Evolutionary conservation across 2,888 invertebrate genomes (phyloP).

Genomic region (Marronus borbonicus): DNA sequence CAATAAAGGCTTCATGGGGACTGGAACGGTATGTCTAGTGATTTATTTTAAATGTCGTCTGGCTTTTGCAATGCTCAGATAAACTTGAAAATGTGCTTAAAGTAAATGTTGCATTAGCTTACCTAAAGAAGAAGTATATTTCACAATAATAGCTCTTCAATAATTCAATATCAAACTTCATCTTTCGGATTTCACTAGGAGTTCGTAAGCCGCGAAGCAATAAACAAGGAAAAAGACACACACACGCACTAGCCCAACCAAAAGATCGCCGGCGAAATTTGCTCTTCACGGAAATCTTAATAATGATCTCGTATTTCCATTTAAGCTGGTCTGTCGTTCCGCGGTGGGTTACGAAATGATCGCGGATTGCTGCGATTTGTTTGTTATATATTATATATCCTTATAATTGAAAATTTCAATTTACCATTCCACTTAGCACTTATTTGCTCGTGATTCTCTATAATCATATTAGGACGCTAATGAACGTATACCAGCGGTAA

Average conservation of each 20-base stretch:
- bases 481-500: slow-evolving; percentile 19
- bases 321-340: slow-evolving; percentile 27
- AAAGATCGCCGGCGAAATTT: neutral
- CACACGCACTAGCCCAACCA: slow-evolving; percentile 26
- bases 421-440: slow-evolving; percentile 35
- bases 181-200: slow-evolving; percentile 11
- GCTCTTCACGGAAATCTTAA: neutral
- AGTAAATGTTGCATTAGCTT: slow-evolving; percentile 6
- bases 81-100: too few relatives aligned
- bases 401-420: slow-evolving; percentile 43
- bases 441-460: slow-evolving; percentile 46
- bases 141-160: slow-evolving; percentile 42
- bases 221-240: slow-evolving; percentile 1
- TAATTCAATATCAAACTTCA: slow-evolving; percentile 35
- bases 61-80: too few relatives aligned
- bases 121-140: slow-evolving; percentile 40
- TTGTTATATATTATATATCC: slow-evolving; percentile 41
- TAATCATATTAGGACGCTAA: slow-evolving; percentile 42
- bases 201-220: neutral
- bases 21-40: too few relatives aligned
- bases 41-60: too few relatives aligned
- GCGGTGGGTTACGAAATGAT: slow-evolving; percentile 16
- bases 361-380: slow-evolving; percentile 8
- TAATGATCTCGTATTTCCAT: slow-evolving; percentile 10
- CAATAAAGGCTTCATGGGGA: too few relatives aligned